These are phyloP conservation scores for Romanogobio albipinnatus DNA, from an alignment of 2,113 vertebrate species.

Conservation along the genomic window DNA sequence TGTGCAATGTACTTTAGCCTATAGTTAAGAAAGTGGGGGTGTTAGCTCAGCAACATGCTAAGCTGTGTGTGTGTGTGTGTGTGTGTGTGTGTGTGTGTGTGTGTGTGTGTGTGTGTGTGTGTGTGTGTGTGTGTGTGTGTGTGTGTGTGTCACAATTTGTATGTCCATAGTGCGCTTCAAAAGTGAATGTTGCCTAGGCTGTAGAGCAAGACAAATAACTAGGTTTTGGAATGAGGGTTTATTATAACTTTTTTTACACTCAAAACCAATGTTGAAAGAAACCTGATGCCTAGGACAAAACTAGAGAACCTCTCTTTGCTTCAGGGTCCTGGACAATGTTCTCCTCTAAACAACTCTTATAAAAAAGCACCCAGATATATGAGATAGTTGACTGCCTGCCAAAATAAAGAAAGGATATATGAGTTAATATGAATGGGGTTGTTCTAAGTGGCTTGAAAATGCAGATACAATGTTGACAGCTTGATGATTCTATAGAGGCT, in stretches of 20 bases:
- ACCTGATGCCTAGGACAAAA: background rate
- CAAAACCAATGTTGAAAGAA: background rate
- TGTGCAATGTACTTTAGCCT: background rate
- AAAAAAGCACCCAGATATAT: background rate
- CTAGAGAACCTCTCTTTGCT: background rate
- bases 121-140: too few relatives aligned
- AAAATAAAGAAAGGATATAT: background rate
- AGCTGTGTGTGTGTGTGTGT: background rate
- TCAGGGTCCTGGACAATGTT: background rate
- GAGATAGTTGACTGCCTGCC: background rate
- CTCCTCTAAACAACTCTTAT: constrained; percentile 22
- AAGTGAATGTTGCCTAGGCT: background rate
- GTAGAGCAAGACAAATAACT: background rate
- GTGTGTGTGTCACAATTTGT: background rate
- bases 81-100: background rate
- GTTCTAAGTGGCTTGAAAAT: background rate
- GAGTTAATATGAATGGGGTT: background rate
- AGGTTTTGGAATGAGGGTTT: background rate
- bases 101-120: too few relatives aligned
- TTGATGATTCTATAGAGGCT: constrained; percentile 9
- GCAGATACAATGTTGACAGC: background rate
- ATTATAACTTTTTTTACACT: background rate
- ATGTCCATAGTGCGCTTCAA: background rate
- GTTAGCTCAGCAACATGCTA: background rate
- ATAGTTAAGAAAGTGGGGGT: background rate